Conservation (phyloP, 2,797 vertebrate species). For the Notolabrus celidotus region DNA sequence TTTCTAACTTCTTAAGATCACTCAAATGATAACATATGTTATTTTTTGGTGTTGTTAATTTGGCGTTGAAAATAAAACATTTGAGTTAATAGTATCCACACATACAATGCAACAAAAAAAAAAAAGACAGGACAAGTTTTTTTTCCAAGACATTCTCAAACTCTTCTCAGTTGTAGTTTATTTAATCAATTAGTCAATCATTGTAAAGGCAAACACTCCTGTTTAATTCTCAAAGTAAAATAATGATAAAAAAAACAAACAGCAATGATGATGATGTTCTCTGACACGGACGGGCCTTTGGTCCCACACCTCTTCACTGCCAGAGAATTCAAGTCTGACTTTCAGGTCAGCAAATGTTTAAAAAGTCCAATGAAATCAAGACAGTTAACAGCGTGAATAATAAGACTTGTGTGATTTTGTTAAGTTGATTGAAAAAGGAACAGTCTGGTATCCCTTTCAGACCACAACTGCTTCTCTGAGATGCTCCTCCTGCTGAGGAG, state of each 20-base stretch:
- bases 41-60: too few relatives aligned
- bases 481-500: not conserved
- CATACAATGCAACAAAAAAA: not conserved
- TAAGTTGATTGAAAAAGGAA: not conserved
- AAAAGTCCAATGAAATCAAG: not conserved
- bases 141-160: conserved; percentile 63
- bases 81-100: too few relatives aligned
- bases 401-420: not conserved
- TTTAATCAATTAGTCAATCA: conserved; percentile 75
- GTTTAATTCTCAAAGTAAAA: conserved; percentile 52
- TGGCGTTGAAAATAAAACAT: too few relatives aligned
- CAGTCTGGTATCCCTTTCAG: conserved; percentile 18
- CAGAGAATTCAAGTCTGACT: conserved; percentile 15
- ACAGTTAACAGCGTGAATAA: not conserved
- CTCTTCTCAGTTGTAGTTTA: conserved; percentile 75
- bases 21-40: too few relatives aligned
- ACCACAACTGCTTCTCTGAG: conserved; percentile 4
- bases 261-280: conserved; percentile 28
- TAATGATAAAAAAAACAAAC: conserved; percentile 39
- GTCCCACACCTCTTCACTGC: conserved; percentile 42
- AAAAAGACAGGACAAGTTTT: conserved; percentile 29
- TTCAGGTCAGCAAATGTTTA: not conserved
- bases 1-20: not conserved
- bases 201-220: conserved; percentile 72
- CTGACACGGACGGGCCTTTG: conserved; percentile 44